These are phyloP conservation scores for Endotricha flammealis DNA, from an alignment of 2,888 invertebrate genomes.

Conservation along the genomic window DNA sequence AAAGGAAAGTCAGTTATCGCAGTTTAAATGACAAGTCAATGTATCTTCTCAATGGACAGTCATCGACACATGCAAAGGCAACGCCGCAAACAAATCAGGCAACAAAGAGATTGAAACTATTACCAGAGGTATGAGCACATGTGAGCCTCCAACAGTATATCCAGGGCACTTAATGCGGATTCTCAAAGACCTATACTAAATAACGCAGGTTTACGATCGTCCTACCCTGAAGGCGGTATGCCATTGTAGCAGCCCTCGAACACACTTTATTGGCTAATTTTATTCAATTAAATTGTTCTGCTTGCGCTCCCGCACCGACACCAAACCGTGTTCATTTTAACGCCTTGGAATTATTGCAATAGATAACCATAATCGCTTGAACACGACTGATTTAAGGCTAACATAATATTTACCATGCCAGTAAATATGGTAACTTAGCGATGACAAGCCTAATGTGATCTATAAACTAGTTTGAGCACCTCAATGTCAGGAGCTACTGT, in stretches of 20 bases:
- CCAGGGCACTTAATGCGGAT: slow-evolving; percentile 61
- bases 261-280: slow-evolving; percentile 75
- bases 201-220: slow-evolving; percentile 60
- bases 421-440: slow-evolving; percentile 16
- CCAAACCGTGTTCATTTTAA: slow-evolving; percentile 49
- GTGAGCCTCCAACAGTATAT: slow-evolving; percentile 47
- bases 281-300: slow-evolving; percentile 75
- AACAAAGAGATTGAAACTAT: slow-evolving; percentile 43
- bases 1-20: no score
- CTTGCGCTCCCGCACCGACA: slow-evolving; percentile 36
- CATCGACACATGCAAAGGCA: slow-evolving; percentile 9
- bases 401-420: slow-evolving; percentile 3
- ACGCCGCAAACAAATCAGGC: slow-evolving; percentile 20
- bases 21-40: slow-evolving; percentile 9
- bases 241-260: slow-evolving; percentile 66
- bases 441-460: slow-evolving; percentile 26
- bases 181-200: slow-evolving; percentile 60
- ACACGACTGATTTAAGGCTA: slow-evolving; percentile 11
- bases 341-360: slow-evolving; percentile 65
- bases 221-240: slow-evolving; percentile 54
- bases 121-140: slow-evolving; percentile 41
- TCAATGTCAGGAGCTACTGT: slow-evolving; percentile 32
- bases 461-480: slow-evolving; percentile 42
- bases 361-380: slow-evolving; percentile 44
- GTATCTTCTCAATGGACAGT: slow-evolving; percentile 6